phyloP scores from a whole-genome alignment of 1,140 invertebrate species.

The Battus philenor region DNA sequence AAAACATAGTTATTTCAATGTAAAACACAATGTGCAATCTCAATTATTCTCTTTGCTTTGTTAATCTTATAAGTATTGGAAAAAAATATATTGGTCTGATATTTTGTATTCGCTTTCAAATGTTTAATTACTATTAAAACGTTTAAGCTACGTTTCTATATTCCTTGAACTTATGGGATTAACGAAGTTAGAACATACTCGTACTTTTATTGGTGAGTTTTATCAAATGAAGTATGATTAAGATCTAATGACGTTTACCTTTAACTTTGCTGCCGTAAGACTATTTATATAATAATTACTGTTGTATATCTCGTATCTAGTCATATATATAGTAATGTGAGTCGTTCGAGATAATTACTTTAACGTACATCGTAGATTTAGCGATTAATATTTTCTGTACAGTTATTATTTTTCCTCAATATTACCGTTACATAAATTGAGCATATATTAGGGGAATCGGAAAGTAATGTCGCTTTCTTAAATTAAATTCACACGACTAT shows the following conservation, averaged over 20 bases:
- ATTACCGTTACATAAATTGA: no score
- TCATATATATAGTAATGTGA: conserved; percentile 28
- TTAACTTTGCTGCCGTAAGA: conserved; percentile 32
- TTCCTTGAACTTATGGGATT: conserved; percentile 37
- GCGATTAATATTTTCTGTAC: no score
- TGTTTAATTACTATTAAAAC: conserved; percentile 25
- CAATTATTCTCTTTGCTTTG: conserved; percentile 38
- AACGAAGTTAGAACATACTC: conserved; percentile 23
- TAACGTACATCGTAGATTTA: no score
- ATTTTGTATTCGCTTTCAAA: conserved; percentile 31
- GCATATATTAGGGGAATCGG: no score
- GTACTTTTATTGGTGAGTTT: conserved; percentile 4
- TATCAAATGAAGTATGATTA: background rate
- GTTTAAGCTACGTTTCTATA: conserved; percentile 25
- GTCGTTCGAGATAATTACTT: background rate
- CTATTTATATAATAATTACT: conserved; percentile 28
- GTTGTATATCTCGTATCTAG: conserved; percentile 39
- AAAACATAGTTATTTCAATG: no score
- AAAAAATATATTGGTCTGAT: conserved; percentile 25
- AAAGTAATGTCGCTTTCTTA: no score
- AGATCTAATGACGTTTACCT: conserved; percentile 8
- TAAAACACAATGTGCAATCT: no score
- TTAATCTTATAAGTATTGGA: conserved; percentile 43
- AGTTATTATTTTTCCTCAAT: no score
- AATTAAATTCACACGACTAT: no score